Evolutionary conservation across 2,113 vertebrate species (phyloP).

Genomic region (Scatophagus argus): DNA sequence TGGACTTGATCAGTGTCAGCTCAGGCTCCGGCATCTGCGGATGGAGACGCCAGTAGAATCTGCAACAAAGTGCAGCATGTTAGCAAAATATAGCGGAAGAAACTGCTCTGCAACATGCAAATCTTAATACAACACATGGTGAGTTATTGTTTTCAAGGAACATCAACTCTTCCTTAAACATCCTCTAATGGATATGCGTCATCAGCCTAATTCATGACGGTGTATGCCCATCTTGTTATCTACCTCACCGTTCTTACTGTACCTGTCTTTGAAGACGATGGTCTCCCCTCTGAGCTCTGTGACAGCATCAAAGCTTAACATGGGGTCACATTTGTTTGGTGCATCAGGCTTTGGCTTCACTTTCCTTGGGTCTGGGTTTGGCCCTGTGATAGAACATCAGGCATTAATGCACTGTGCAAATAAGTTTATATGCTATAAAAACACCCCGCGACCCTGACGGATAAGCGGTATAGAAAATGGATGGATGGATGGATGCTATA

Average conservation of each 20-base stretch:
- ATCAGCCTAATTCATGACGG: not conserved
- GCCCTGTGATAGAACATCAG: slow-evolving; percentile 65
- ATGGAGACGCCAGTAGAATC: slow-evolving; percentile 96
- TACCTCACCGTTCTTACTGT: not conserved
- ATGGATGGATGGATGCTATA: too few relatives aligned
- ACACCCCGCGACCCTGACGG: too few relatives aligned
- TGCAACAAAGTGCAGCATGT: slow-evolving; percentile 58
- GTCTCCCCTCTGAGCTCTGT: slow-evolving; percentile 86
- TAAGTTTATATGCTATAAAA: not conserved
- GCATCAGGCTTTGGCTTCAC: slow-evolving; percentile 82
- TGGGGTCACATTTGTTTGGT: slow-evolving; percentile 83
- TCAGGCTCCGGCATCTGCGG: slow-evolving; percentile 91
- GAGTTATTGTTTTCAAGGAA: not conserved
- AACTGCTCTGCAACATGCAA: too few relatives aligned
- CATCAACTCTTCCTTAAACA: not conserved
- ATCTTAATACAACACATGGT: not conserved
- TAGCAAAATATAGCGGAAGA: not conserved
- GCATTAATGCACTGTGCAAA: not conserved
- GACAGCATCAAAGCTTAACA: slow-evolving; percentile 82
- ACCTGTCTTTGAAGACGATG: slow-evolving; percentile 87
- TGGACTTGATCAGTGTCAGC: slow-evolving; percentile 88
- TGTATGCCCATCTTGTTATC: not conserved
- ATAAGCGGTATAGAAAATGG: too few relatives aligned
- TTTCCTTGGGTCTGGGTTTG: slow-evolving; percentile 76
- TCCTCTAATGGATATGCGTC: not conserved